Evolutionary conservation across 2,888 invertebrate genomes (phyloP).

Genomic region (Onchidella celtica): DNA sequence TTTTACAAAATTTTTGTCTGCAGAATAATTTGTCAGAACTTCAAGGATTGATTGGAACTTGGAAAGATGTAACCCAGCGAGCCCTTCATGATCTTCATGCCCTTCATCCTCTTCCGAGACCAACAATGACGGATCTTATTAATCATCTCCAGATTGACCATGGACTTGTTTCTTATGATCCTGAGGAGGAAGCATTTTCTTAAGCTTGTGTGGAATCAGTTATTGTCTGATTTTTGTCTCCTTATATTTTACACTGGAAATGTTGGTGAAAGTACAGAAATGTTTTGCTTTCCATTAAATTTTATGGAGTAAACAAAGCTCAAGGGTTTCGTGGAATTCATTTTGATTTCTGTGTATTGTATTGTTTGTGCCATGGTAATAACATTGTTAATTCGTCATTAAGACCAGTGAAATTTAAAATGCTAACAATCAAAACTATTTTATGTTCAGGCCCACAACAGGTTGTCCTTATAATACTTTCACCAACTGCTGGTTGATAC

Average conservation of each 20-base stretch:
- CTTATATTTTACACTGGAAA: not conserved
- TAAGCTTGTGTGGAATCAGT: not conserved
- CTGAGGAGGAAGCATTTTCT: conserved; percentile 60
- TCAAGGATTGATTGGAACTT: conserved; percentile 64
- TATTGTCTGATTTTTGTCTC: not conserved
- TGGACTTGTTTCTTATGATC: conserved; percentile 59
- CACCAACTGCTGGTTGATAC: too few species aligned
- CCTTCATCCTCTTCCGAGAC: conserved; percentile 63
- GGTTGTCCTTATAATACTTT: too few species aligned
- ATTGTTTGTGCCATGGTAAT: too few species aligned
- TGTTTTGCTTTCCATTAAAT: too few species aligned
- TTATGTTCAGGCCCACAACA: too few species aligned
- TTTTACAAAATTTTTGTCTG: too few species aligned
- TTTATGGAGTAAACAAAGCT: too few species aligned
- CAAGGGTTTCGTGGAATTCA: too few species aligned
- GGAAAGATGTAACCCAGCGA: conserved; percentile 65
- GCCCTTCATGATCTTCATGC: conserved; percentile 64
- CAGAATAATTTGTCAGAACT: conserved; percentile 69
- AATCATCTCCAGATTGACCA: conserved; percentile 63
- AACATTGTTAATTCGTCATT: too few species aligned
- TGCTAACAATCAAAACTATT: too few species aligned
- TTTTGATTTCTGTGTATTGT: too few species aligned
- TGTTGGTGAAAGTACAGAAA: not conserved
- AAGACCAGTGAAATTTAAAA: too few species aligned
- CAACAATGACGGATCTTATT: conserved; percentile 58